Evolutionary conservation across 2,113 vertebrate species (phyloP), one percentile per base, ranked within the genome.

Genomic region (Gymnarchus niloticus): DNA sequence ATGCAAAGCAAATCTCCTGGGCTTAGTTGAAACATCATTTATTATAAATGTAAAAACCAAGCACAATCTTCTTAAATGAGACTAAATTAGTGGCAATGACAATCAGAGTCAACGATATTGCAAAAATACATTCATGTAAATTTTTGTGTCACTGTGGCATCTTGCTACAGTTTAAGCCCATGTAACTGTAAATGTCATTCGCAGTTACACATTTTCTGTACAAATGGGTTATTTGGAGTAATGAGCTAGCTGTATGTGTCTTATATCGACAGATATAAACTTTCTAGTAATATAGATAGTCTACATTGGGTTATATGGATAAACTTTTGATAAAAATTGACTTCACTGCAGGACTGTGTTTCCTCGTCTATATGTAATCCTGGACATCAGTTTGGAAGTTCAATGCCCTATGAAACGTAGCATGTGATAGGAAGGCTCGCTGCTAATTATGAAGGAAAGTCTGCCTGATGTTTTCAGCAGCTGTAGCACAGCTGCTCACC

Each of bases 21-120:
- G 7, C 33, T 73, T 37, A 73, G 65, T 19, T 28, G 65, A 41
- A 73, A 73, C 33, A 14, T 69, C 61, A 73, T 73, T 41, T 73
- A 73, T 73, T 73, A 73, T 73, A n/a, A n/a, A n/a, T n/a, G 33
- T 41, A 73, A 37, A 41, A 73, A 73, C 65, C 65, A 73, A 37
- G 65, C 65, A 73, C 65, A 21, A 73, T 73, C 33, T 41, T 33
- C 65, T 41, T 41, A 73, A 14, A 73, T 73, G n/a, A n/a, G n/a
- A n/a, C n/a, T n/a, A n/a, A n/a, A n/a, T n/a, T n/a, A n/a, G n/a
- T n/a, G n/a, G n/a, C n/a, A n/a, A n/a, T n/a, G n/a, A n/a, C n/a
- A n/a, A n/a, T n/a, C 65, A 41, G 19, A 69, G 65, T 73, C 61
- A 33, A 2, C 28, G 1, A 17, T 7, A 37, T 17, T 73, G n/a